A percentile compares a stretch with the other conserved stretches of the same genome.
Evolutionary conservation across 37 sponge, comb jelly and placozoan genomes (phyloP).

Genomic region (Hexactinellida sp.): DNA sequence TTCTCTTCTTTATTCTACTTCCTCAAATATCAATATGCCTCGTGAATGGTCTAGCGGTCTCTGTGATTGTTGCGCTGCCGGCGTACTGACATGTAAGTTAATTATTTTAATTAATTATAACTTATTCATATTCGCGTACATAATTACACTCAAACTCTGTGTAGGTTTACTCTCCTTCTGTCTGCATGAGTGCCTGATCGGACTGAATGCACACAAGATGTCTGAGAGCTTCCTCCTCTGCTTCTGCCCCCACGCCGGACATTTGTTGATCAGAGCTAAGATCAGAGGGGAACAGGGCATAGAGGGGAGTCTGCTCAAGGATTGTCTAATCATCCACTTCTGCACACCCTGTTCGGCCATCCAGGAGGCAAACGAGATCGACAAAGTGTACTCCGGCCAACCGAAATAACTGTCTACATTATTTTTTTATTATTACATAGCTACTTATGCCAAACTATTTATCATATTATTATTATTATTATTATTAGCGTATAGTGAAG

Average conservation of each 20-base stretch:
- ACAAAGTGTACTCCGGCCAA: background rate
- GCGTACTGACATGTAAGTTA: background rate
- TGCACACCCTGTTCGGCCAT: background rate
- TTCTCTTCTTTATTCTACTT: too few species aligned
- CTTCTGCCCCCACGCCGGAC: background rate
- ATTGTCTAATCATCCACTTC: background rate
- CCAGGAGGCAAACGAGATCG: constrained; percentile 16
- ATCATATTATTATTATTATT: too few species aligned
- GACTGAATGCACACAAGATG: constrained; percentile 14
- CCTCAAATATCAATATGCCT: too few species aligned
- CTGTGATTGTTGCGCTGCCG: background rate
- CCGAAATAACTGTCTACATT: background rate
- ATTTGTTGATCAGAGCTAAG: background rate
- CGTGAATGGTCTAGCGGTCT: background rate
- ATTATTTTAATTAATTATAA: too few species aligned
- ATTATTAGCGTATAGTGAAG: too few species aligned
- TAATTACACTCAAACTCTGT: too few species aligned
- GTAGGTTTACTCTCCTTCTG: background rate
- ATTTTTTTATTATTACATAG: too few species aligned
- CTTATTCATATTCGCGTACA: background rate
- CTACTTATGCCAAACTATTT: too few species aligned
- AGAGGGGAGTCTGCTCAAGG: background rate
- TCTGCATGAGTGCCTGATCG: background rate
- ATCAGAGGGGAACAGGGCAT: background rate
- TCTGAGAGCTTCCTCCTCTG: constrained; percentile 16